Percentiles rank a stretch among this genome's conserved stretches.
Conservation (phyloP, 2,888 invertebrate genomes). For the Meteorus cinctellus region DNA sequence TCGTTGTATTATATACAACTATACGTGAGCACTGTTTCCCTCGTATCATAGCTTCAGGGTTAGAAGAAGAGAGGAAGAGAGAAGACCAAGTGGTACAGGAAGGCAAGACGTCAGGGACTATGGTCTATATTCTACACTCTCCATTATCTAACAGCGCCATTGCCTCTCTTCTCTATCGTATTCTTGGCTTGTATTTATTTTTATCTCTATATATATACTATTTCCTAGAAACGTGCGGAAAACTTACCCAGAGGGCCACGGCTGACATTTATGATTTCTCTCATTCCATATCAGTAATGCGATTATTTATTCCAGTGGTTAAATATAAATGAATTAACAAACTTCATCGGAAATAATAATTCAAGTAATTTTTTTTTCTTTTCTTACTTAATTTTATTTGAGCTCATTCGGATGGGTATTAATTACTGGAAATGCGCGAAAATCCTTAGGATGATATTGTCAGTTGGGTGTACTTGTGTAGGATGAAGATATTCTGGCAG, state of each 20-base stretch:
- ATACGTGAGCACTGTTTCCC: not conserved
- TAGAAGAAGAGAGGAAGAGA: not conserved
- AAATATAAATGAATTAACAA: no score
- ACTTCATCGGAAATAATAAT: no score
- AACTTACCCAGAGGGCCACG: not conserved
- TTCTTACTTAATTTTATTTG: not conserved
- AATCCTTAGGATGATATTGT: not conserved
- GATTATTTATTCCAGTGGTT: not conserved
- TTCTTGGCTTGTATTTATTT: not conserved
- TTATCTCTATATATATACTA: slow-evolving; percentile 8
- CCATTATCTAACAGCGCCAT: slow-evolving; percentile 21
- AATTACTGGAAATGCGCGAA: not conserved
- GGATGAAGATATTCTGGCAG: slow-evolving; percentile 7
- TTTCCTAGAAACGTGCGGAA: slow-evolving; percentile 20
- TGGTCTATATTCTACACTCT: slow-evolving; percentile 5
- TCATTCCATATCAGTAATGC: not conserved
- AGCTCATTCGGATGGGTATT: not conserved
- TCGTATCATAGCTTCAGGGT: not conserved
- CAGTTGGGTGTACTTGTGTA: not conserved
- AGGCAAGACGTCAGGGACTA: slow-evolving; percentile 4
- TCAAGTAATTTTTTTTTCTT: not conserved
- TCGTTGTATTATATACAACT: slow-evolving; percentile 4
- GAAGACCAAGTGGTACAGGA: not conserved
- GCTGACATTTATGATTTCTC: not conserved
- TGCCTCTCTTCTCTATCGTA: not conserved